Evolutionary conservation across 2,797 vertebrate genomes (phyloP).

Genomic region (Rhyacichthys aspro): DNA sequence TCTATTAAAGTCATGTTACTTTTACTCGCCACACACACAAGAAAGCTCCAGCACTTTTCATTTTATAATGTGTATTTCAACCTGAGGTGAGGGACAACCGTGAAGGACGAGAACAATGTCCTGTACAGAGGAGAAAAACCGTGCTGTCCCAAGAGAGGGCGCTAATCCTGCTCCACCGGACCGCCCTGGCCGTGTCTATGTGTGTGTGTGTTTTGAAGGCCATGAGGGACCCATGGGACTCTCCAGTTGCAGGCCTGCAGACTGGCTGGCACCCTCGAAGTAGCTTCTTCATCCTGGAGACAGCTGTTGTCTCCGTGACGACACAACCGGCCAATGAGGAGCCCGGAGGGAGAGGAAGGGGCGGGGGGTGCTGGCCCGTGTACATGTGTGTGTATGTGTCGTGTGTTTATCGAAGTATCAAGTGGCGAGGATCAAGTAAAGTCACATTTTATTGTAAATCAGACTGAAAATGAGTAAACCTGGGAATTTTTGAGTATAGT

Average conservation of each 20-base stretch:
- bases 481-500: not conserved
- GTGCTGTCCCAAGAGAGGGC: slow-evolving; percentile 51
- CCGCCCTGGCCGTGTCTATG: slow-evolving; percentile 17
- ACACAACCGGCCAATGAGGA: slow-evolving; percentile 76
- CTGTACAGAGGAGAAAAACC: not conserved
- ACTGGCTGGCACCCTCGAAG: slow-evolving; percentile 90
- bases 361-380: slow-evolving; percentile 24
- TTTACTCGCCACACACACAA: no score
- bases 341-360: slow-evolving; percentile 32
- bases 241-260: slow-evolving; percentile 87
- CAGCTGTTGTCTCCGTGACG: slow-evolving; percentile 88
- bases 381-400: slow-evolving; percentile 24
- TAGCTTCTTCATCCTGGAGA: slow-evolving; percentile 87
- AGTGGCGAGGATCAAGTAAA: slow-evolving; percentile 51
- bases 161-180: slow-evolving; percentile 52
- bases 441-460: slow-evolving; percentile 19
- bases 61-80: not conserved
- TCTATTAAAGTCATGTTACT: not conserved
- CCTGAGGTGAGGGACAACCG: slow-evolving; percentile 24
- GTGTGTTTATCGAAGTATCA: slow-evolving; percentile 42
- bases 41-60: not conserved
- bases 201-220: slow-evolving; percentile 67
- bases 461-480: slow-evolving; percentile 30
- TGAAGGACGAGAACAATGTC: slow-evolving; percentile 28
- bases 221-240: slow-evolving; percentile 75